These are phyloP conservation scores for Drosophila borborema DNA, from an alignment of 2,888 invertebrate genomes.

Conservation along the genomic window DNA sequence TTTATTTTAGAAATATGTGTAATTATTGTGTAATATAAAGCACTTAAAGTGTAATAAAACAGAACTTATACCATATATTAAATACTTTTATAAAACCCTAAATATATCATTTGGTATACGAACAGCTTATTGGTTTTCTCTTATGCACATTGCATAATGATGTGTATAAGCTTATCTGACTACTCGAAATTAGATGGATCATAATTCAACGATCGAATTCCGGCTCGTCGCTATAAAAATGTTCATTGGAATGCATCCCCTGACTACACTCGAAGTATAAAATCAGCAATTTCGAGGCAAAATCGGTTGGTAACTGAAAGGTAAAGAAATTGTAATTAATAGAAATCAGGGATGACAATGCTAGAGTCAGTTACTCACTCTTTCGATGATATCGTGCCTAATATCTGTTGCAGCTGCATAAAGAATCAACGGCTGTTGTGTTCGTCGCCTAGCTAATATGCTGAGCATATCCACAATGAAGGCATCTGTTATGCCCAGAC, in stretches of 20 bases:
- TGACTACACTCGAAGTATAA: conserved; percentile 67
- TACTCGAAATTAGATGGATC: not conserved
- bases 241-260: conserved; percentile 55
- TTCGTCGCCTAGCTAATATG: conserved; percentile 40
- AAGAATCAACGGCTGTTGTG: conserved; percentile 50
- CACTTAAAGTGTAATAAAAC: conserved; percentile 63
- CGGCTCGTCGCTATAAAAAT: conserved; percentile 64
- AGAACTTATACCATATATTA: conserved; percentile 31
- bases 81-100: conserved; percentile 38
- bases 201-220: conserved; percentile 59
- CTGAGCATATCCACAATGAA: conserved; percentile 56
- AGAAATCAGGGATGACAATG: not conserved
- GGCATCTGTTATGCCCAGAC: conserved; percentile 60
- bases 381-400: conserved; percentile 62
- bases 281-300: conserved; percentile 55
- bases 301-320: conserved; percentile 53
- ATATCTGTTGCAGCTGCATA: conserved; percentile 71
- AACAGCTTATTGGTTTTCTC: conserved; percentile 28
- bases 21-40: conserved; percentile 30
- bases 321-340: not conserved
- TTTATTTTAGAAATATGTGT: conserved; percentile 41
- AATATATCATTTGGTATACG: conserved; percentile 46
- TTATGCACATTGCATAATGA: conserved; percentile 39
- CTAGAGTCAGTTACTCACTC: conserved; percentile 40
- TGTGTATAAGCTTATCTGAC: conserved; percentile 28